phyloP scores from a whole-genome alignment of 2,797 vertebrate genomes.

The Notolabrus celidotus region DNA sequence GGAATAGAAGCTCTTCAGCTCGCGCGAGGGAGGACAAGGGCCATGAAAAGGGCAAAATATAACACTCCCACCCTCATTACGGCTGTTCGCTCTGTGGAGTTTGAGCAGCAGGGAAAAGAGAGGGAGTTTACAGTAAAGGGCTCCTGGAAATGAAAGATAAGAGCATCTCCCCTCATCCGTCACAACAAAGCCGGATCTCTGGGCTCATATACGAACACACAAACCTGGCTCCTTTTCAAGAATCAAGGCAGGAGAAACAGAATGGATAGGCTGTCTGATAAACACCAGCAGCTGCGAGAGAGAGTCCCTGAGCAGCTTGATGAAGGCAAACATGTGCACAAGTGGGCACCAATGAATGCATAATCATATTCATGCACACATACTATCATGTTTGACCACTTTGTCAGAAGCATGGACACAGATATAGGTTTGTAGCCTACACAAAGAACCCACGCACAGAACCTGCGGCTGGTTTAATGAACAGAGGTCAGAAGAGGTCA shows the following conservation, averaged over 20 bases:
- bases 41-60: slow-evolving; percentile 20
- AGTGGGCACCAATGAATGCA: slow-evolving; percentile 6
- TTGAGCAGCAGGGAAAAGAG: not conserved
- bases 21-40: slow-evolving; percentile 23
- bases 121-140: slow-evolving; percentile 32
- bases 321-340: slow-evolving; percentile 47
- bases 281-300: slow-evolving; percentile 78
- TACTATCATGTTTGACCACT: slow-evolving; percentile 4
- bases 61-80: slow-evolving; percentile 19
- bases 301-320: slow-evolving; percentile 41
- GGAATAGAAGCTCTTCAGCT: slow-evolving; percentile 37
- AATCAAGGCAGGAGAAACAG: slow-evolving; percentile 56
- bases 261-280: slow-evolving; percentile 57
- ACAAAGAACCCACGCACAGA: not conserved
- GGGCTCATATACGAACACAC: slow-evolving; percentile 27
- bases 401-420: not conserved
- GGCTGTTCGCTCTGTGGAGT: slow-evolving; percentile 30
- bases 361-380: not conserved
- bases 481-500: not conserved
- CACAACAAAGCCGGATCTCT: slow-evolving; percentile 47
- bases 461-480: not conserved
- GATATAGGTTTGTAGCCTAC: not conserved
- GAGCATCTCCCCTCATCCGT: slow-evolving; percentile 41
- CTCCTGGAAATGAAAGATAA: slow-evolving; percentile 73
- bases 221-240: slow-evolving; percentile 66